Base-by-base conservation (phyloP, 2,888 invertebrate species). In the Eupithecia pulchellata region DNA sequence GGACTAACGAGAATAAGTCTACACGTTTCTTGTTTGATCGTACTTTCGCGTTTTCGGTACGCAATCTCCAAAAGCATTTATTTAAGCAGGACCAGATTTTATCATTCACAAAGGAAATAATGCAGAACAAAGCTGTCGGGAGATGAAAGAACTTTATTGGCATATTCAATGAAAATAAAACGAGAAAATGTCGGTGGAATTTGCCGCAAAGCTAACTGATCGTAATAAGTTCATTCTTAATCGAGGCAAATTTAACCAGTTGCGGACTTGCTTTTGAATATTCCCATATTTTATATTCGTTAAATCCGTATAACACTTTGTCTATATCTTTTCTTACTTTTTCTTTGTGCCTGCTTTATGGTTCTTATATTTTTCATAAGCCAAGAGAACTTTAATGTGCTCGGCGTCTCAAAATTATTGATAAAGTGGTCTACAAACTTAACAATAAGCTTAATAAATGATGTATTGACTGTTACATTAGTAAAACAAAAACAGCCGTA, bases 101-200 rank as follows among this genome's bases (percentile, higher is more conserved):
- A 75, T 71, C 76, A 61, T 71, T 64, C 73, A 76, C 62, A 73
- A 74, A 76, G 76, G 69, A 72, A 71, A 75, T 69, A 72, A 67
- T 73, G 57, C 64, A 61, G 69, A 81, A 85, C 84, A 85, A 85
- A 84, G 84, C 80, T 76, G 84, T 77, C 86, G 87, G 85, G 66
- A 81, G 83, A 83, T 85, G 83, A 86, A 89, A 89, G 85, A 84
- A 77, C 83, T 86, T 89, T 86, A 90, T 89, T 89, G 84, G 87
- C 86, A 79, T 81, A 77, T 83, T 88, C 82, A 71, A 73, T 73
- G 69, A 69, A 68, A 73, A 69, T 68, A 60, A 72, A 68, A 71
- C 64, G 67, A 67, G 57, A 62, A 62, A 69, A 75, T 63, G 83
- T 79, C 87, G 84, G 84, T 75, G 78, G 78, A 84, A 86, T 82